These are phyloP conservation scores for Cephonodes hylas DNA, from an alignment of 2,888 invertebrate species.

Conservation along the genomic window DNA sequence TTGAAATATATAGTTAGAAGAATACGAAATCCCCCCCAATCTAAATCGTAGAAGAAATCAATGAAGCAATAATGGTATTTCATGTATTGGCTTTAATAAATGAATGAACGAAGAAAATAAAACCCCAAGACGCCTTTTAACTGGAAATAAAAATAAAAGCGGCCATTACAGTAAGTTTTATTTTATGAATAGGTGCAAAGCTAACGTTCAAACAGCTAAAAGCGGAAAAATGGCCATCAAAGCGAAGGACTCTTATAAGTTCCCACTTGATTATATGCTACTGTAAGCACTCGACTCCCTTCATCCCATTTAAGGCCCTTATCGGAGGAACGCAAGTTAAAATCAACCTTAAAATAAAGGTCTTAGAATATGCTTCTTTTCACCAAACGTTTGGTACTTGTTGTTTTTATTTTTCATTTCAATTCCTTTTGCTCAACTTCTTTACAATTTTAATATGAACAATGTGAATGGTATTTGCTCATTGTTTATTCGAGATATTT, in stretches of 20 bases:
- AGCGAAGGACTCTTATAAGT: slow-evolving; percentile 38
- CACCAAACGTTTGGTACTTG: slow-evolving; percentile 5
- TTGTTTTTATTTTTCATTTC: background rate
- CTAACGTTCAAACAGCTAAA: slow-evolving; percentile 10
- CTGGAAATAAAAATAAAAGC: background rate
- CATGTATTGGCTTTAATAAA: too few relatives aligned
- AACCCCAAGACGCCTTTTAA: background rate
- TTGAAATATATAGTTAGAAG: too few relatives aligned
- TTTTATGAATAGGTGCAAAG: slow-evolving; percentile 14
- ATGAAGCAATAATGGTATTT: too few relatives aligned
- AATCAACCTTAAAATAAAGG: background rate
- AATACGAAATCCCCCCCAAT: too few relatives aligned
- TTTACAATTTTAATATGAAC: background rate
- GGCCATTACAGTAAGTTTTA: background rate
- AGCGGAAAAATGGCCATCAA: slow-evolving; percentile 38
- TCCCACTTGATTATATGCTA: slow-evolving; percentile 52
- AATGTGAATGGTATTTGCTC: background rate
- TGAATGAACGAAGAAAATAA: background rate
- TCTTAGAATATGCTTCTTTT: slow-evolving; percentile 27
- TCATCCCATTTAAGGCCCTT: slow-evolving; percentile 7
- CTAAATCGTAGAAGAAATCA: too few relatives aligned
- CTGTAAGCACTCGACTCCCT: slow-evolving; percentile 32
- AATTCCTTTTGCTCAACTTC: background rate
- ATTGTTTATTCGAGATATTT: background rate
- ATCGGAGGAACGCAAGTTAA: slow-evolving; percentile 9